Percentiles rank a stretch among this genome's conserved stretches.
These are phyloP conservation scores for Clarias platycephalus DNA, from an alignment of 2,797 vertebrate genomes.

Conservation along the genomic window DNA sequence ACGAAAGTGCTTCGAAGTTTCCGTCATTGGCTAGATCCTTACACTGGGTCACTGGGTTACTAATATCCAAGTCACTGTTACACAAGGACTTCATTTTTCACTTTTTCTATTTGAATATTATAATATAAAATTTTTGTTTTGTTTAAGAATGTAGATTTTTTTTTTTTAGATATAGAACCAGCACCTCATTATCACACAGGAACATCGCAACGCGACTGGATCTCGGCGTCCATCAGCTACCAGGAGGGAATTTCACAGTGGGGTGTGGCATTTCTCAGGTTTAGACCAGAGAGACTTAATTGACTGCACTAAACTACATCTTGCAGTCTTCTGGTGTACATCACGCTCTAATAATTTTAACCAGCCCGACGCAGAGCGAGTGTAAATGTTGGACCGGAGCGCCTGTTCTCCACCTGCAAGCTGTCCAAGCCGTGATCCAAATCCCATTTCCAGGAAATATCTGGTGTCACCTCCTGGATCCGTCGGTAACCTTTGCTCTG, in stretches of 20 bases:
- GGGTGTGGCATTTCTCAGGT: constrained; percentile 22
- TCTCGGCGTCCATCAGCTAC: not conserved
- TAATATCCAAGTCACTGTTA: not conserved
- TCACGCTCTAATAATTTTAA: constrained; percentile 10
- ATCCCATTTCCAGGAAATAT: constrained; percentile 15
- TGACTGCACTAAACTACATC: not conserved
- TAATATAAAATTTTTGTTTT: not conserved
- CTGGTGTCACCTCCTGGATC: constrained; percentile 16
- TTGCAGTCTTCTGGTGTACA: not conserved
- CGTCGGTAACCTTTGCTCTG: not conserved
- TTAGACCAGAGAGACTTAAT: constrained; percentile 1
- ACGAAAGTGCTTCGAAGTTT: no score
- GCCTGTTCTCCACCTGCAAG: not conserved
- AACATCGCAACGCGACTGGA: not conserved
- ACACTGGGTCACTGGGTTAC: no score
- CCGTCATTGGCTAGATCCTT: no score
- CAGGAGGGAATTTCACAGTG: constrained; percentile 1
- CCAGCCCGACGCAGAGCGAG: not conserved
- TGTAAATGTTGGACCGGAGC: not conserved
- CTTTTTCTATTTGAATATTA: not conserved
- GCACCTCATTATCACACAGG: not conserved
- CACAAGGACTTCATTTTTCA: not conserved
- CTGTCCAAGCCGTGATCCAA: not conserved
- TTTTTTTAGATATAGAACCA: not conserved
- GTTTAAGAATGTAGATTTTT: not conserved